phyloP scores from a whole-genome alignment of 2,888 invertebrate genomes.

The Eustalomyia histrio region DNA sequence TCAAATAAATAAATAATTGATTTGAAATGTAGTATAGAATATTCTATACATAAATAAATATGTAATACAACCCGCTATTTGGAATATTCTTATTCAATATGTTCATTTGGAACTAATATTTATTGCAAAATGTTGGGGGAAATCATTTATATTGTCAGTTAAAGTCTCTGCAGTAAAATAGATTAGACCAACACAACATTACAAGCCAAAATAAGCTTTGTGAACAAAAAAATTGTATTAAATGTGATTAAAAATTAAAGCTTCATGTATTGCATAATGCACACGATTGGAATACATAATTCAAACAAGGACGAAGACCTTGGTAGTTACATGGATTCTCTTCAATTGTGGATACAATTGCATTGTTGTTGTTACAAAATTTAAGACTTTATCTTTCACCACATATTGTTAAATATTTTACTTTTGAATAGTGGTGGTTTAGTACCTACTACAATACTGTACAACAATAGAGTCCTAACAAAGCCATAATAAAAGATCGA shows the following conservation, averaged over 20 bases:
- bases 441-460: background rate
- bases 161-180: constrained; percentile 14
- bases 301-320: background rate
- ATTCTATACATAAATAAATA: too few relatives aligned
- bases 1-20: constrained; percentile 15
- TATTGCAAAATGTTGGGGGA: constrained; percentile 23
- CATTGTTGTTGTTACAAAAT: background rate
- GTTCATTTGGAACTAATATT: constrained; percentile 1
- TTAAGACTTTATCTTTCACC: background rate
- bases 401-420: constrained; percentile 21
- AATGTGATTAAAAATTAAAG: constrained; percentile 9
- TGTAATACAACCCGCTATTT: constrained; percentile 8
- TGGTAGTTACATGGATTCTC: background rate
- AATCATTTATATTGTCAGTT: constrained; percentile 41
- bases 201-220: background rate
- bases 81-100: background rate
- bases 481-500: constrained; percentile 32
- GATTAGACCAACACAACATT: constrained; percentile 8
- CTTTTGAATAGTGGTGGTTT: background rate
- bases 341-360: background rate
- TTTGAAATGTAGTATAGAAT: constrained; percentile 11
- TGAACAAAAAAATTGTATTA: background rate
- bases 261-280: background rate
- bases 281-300: background rate
- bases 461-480: constrained; percentile 36